A percentile compares a stretch with the other conserved stretches of the same genome.
Evolutionary conservation across 2,113 vertebrate species (phyloP).

Genomic region (Xenotilapia leptura): DNA sequence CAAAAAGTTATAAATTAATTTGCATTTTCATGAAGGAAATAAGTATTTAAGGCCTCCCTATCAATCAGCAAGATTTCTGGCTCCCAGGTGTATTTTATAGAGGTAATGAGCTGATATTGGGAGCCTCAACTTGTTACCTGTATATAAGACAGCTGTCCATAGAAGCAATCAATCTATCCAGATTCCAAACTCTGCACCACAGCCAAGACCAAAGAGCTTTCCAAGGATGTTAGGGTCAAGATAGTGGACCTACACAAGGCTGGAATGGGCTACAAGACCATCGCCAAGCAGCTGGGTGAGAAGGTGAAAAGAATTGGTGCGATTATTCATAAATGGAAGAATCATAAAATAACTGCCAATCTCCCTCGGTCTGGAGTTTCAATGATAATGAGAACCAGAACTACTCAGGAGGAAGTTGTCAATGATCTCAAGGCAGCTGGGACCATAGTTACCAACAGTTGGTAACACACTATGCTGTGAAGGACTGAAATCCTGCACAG

Average conservation of each 20-base stretch:
- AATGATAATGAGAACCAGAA: not conserved
- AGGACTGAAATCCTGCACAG: not conserved
- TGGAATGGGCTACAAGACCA: not conserved
- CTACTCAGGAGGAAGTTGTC: not conserved
- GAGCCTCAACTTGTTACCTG: not conserved
- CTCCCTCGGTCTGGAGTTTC: not conserved
- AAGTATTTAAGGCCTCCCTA: not conserved
- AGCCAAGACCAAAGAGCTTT: not conserved
- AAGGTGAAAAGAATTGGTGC: not conserved
- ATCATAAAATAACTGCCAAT: not conserved
- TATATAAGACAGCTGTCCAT: not conserved
- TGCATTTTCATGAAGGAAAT: not conserved
- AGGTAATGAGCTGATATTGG: not conserved
- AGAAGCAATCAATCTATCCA: not conserved
- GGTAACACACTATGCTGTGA: not conserved
- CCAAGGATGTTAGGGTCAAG: not conserved
- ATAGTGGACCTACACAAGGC: not conserved
- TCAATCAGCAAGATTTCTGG: not conserved
- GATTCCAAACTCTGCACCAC: not conserved
- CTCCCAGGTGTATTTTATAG: not conserved
- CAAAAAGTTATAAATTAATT: not conserved
- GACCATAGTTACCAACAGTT: not conserved
- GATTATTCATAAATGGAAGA: not conserved
- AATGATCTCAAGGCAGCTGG: not conserved
- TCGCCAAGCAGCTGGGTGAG: not conserved